Evolutionary conservation across 2,797 vertebrate species (phyloP).

Genomic region (Tapirus indicus): DNA sequence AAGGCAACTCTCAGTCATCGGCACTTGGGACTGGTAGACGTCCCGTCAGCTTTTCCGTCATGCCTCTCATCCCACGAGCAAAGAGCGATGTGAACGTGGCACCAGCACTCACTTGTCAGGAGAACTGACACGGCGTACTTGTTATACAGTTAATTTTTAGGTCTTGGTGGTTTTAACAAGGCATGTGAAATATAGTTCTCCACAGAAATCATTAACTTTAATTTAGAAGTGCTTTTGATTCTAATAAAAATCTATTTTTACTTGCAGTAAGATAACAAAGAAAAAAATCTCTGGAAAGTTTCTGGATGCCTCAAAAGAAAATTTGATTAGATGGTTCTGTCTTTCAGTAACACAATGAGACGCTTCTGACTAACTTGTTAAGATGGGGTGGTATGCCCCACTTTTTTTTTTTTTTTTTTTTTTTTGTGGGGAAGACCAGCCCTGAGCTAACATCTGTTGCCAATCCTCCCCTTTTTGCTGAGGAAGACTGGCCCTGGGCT

Average conservation of each 20-base stretch:
- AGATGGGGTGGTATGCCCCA: not conserved
- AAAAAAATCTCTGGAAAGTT: constrained; percentile 48
- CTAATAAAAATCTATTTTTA: constrained; percentile 72
- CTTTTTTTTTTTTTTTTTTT: too few relatives aligned
- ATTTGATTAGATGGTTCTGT: constrained; percentile 17
- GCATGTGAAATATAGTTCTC: constrained; percentile 47
- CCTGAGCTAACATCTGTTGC: too few relatives aligned
- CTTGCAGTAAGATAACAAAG: constrained; percentile 61
- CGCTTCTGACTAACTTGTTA: constrained; percentile 46
- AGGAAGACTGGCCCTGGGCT: too few relatives aligned
- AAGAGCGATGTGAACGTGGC: constrained; percentile 34
- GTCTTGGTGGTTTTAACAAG: constrained; percentile 57
- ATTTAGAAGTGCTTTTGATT: constrained; percentile 67
- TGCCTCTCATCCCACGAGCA: constrained; percentile 9
- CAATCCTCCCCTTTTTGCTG: too few relatives aligned
- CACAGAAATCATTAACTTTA: constrained; percentile 51
- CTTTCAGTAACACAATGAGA: constrained; percentile 53
- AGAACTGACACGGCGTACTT: not conserved
- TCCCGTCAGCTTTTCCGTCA: constrained; percentile 8
- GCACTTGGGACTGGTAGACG: not conserved
- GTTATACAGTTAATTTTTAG: constrained; percentile 61
- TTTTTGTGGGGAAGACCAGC: too few relatives aligned
- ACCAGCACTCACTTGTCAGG: constrained; percentile 28
- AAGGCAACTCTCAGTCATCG: constrained; percentile 10
- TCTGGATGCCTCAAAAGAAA: constrained; percentile 66